phyloP scores from a whole-genome alignment of 2,113 vertebrate species.

The Phrynosoma platyrhinos region DNA sequence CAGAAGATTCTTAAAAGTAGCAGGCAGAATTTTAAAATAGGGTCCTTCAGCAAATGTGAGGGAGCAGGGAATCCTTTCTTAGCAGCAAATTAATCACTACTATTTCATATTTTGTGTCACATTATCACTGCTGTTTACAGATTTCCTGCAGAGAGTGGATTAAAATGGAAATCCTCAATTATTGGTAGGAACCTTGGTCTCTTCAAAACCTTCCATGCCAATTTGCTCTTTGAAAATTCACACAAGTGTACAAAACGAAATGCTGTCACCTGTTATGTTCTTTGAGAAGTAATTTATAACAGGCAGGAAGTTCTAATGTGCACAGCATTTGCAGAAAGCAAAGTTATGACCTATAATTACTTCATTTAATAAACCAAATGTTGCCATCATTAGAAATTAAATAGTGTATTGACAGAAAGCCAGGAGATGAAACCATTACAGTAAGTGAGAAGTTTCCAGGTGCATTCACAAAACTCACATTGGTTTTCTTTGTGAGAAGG shows the following conservation, averaged over 20 bases:
- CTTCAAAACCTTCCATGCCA: neutral
- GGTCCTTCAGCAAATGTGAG: constrained; percentile 21
- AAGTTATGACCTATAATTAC: neutral
- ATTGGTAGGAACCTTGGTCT: neutral
- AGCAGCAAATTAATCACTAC: neutral
- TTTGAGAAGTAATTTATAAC: neutral
- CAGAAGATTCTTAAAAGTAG: constrained; percentile 42
- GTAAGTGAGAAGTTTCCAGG: neutral
- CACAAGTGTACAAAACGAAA: rapidly evolving
- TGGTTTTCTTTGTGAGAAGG: too few species aligned
- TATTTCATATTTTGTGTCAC: neutral
- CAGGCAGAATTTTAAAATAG: constrained; percentile 27
- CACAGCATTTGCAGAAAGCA: neutral
- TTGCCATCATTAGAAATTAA: neutral
- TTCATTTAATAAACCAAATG: neutral
- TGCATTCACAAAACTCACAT: neutral
- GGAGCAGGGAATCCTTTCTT: neutral
- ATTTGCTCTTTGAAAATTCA: neutral
- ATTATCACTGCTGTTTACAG: neutral
- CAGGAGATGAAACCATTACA: neutral
- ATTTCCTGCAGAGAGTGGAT: neutral
- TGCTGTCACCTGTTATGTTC: neutral
- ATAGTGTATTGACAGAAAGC: neutral
- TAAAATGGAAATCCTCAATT: neutral
- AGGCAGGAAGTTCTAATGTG: neutral